Conservation (phyloP, 1,140 invertebrate species). For the Drosophila kurseongensis region DNA sequence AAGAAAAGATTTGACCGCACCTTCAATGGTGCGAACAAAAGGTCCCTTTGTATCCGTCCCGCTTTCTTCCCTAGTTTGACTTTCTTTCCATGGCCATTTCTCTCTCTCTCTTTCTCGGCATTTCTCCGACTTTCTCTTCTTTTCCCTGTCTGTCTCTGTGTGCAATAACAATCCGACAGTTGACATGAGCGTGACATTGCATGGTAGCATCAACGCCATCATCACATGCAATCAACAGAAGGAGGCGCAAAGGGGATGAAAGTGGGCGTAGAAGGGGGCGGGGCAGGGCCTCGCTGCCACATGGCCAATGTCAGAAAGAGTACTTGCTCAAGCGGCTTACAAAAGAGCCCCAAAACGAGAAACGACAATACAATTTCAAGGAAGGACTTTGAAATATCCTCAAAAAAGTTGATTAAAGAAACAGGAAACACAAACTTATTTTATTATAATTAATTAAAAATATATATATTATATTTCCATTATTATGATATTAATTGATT, state of each 20-base stretch:
- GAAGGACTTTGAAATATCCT: not conserved
- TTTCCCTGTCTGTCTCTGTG: slow-evolving; percentile 12
- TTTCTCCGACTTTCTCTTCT: slow-evolving; percentile 2
- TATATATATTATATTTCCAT: too few relatives aligned
- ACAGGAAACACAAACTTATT: too few relatives aligned
- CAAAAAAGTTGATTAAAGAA: not conserved
- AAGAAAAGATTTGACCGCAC: slow-evolving; percentile 24
- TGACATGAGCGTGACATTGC: slow-evolving; percentile 77
- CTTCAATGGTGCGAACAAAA: slow-evolving; percentile 5
- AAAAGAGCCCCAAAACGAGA: slow-evolving; percentile 19
- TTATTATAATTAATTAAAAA: too few relatives aligned
- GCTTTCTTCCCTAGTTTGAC: not conserved
- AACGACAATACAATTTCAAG: slow-evolving; percentile 13
- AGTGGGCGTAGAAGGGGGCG: not conserved
- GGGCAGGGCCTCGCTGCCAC: slow-evolving; percentile 16
- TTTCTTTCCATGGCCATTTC: not conserved
- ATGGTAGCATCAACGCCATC: slow-evolving; percentile 73
- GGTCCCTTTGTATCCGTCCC: not conserved
- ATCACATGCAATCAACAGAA: slow-evolving; percentile 70
- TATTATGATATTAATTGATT: too few relatives aligned
- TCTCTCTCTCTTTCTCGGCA: slow-evolving; percentile 1
- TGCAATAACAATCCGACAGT: slow-evolving; percentile 70
- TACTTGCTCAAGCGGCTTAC: slow-evolving; percentile 24
- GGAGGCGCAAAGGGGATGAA: not conserved
- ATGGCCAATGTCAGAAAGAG: slow-evolving; percentile 41